Conservation (phyloP, 2,797 vertebrate genomes). For the Onychomys leucogaster region DNA sequence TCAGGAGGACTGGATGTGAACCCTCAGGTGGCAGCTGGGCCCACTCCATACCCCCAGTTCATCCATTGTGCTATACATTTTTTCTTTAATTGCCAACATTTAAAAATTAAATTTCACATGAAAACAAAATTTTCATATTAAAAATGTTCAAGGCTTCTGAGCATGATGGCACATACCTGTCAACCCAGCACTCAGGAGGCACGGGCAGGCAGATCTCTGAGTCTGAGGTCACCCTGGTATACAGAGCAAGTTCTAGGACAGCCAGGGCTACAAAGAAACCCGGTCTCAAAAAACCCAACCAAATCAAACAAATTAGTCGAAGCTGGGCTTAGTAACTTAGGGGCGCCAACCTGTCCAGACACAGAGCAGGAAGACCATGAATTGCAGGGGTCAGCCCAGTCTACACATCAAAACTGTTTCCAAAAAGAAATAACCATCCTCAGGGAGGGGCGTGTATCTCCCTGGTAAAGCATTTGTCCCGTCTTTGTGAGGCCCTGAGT, state of each 20-base stretch:
- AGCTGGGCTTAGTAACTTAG: not conserved
- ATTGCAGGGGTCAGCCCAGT: not conserved
- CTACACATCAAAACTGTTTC: not conserved
- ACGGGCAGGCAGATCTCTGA: not conserved
- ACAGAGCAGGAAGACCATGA: not conserved
- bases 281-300: not conserved
- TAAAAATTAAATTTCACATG: conserved; percentile 24
- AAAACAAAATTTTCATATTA: conserved; percentile 6
- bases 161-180: not conserved
- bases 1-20: not conserved
- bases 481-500: not conserved
- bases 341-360: not conserved
- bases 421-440: not conserved
- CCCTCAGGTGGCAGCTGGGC: not conserved
- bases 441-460: not conserved
- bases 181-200: not conserved
- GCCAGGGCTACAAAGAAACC: not conserved
- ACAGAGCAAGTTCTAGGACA: not conserved
- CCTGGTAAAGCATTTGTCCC: not conserved
- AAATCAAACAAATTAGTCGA: not conserved
- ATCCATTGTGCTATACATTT: not conserved
- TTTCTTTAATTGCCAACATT: not conserved
- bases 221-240: not conserved
- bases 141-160: not conserved
- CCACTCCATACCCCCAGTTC: not conserved